phyloP scores from a whole-genome alignment of 2,888 invertebrate species.

The Limulus polyphemus region DNA sequence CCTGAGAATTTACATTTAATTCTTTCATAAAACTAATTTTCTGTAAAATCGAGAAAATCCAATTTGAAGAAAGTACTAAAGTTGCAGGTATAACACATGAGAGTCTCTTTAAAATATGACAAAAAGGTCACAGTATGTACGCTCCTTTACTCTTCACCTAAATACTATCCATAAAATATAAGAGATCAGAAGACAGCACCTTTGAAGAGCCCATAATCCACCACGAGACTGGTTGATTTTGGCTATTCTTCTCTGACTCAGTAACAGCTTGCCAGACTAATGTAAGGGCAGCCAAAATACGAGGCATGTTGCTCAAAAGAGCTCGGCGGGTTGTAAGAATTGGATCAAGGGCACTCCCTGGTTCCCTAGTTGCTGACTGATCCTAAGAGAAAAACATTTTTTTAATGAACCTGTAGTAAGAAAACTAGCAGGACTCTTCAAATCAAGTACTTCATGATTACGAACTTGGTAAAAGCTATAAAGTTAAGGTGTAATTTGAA shows the following conservation, averaged over 20 bases:
- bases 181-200: conserved; percentile 34
- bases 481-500: too few relatives aligned
- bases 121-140: too few relatives aligned
- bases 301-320: conserved; percentile 62
- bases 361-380: conserved; percentile 19
- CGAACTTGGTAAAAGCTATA: too few relatives aligned
- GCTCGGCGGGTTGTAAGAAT: conserved; percentile 52
- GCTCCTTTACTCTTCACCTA: too few relatives aligned
- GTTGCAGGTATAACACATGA: too few relatives aligned
- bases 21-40: too few relatives aligned
- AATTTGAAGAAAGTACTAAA: too few relatives aligned
- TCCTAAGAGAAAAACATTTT: conserved; percentile 10
- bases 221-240: conserved; percentile 25
- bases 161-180: too few relatives aligned
- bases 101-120: too few relatives aligned
- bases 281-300: conserved; percentile 65
- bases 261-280: conserved; percentile 49
- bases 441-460: neutral
- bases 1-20: too few relatives aligned
- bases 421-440: neutral
- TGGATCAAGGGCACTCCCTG: conserved; percentile 35
- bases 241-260: conserved; percentile 30
- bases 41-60: too few relatives aligned
- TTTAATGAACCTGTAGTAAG: neutral
- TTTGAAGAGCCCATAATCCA: conserved; percentile 40